Percentiles rank a stretch among this genome's conserved stretches.
Conservation (phyloP, 2,888 invertebrate species). For the Meloe dianella region DNA sequence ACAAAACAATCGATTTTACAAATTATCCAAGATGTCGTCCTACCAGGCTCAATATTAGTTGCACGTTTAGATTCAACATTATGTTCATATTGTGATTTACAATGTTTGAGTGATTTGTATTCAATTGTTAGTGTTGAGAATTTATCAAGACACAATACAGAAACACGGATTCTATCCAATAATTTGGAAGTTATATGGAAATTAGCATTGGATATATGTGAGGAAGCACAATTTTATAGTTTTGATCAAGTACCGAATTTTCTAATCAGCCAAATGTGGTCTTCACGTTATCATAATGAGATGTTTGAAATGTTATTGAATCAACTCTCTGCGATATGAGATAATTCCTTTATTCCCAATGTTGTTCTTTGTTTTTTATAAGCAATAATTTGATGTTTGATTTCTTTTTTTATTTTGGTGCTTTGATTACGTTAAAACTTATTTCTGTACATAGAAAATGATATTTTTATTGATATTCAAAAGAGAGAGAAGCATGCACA, state of each 20-base stretch:
- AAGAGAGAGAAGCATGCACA: not conserved
- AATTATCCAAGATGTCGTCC: too few relatives aligned
- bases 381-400: conserved; percentile 6
- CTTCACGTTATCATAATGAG: conserved; percentile 46
- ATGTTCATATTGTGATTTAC: conserved; percentile 42
- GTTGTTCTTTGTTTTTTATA: not conserved
- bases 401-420: too few relatives aligned
- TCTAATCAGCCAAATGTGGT: conserved; percentile 55
- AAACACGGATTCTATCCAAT: conserved; percentile 41
- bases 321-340: conserved; percentile 26
- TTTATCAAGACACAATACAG: conserved; percentile 42
- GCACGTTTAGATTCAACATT: conserved; percentile 41
- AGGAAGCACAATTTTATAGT: conserved; percentile 60
- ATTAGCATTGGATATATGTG: conserved; percentile 67
- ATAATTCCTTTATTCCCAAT: conserved; percentile 1
- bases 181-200: conserved; percentile 70
- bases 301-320: conserved; percentile 43
- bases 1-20: conserved; percentile 36
- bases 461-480: conserved; percentile 1
- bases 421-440: not conserved
- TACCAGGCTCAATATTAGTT: too few relatives aligned
- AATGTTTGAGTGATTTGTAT: conserved; percentile 38
- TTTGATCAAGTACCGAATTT: conserved; percentile 48
- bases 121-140: conserved; percentile 44
- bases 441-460: not conserved